A percentile compares a stretch with the other conserved stretches of the same genome.
Evolutionary conservation across 1,140 invertebrate genomes (phyloP).

Genomic region (Drosophila nebulosa): DNA sequence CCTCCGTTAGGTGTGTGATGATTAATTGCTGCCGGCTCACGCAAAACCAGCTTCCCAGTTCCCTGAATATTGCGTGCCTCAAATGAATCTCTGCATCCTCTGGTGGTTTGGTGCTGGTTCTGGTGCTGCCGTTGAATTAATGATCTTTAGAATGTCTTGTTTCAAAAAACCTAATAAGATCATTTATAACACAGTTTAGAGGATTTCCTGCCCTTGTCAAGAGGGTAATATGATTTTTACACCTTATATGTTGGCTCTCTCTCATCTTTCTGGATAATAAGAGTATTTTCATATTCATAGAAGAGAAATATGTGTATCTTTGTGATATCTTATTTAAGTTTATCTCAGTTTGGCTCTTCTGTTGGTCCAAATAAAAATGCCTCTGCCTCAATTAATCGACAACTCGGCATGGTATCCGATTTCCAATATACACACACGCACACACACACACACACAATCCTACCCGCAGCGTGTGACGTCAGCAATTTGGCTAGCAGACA

Average conservation of each 20-base stretch:
- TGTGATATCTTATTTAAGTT: not conserved
- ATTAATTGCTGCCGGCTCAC: constrained; percentile 75
- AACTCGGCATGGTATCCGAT: constrained; percentile 44
- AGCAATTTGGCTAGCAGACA: constrained; percentile 23
- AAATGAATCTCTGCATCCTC: constrained; percentile 28
- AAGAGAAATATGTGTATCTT: not conserved
- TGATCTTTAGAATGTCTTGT: constrained; percentile 76
- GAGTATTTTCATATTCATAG: not conserved
- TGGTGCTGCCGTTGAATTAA: constrained; percentile 54
- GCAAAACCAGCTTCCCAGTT: constrained; percentile 37
- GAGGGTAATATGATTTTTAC: constrained; percentile 31
- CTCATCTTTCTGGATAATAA: not conserved
- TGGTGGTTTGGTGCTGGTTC: not conserved
- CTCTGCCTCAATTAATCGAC: constrained; percentile 67
- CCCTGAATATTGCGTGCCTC: constrained; percentile 41
- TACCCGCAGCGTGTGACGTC: constrained; percentile 46
- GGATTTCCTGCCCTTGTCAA: not conserved
- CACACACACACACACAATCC: too few species aligned
- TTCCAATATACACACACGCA: constrained; percentile 28
- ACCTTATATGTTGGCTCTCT: not conserved
- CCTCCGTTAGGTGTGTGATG: constrained; percentile 68
- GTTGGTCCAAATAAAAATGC: constrained; percentile 65
- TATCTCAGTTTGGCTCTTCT: not conserved
- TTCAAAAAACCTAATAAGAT: constrained; percentile 79
- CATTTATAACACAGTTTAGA: constrained; percentile 75